Percentiles rank a stretch among this genome's conserved stretches.
phyloP scores from a whole-genome alignment of 2,888 invertebrate genomes.

The Podotricha telesiphe region DNA sequence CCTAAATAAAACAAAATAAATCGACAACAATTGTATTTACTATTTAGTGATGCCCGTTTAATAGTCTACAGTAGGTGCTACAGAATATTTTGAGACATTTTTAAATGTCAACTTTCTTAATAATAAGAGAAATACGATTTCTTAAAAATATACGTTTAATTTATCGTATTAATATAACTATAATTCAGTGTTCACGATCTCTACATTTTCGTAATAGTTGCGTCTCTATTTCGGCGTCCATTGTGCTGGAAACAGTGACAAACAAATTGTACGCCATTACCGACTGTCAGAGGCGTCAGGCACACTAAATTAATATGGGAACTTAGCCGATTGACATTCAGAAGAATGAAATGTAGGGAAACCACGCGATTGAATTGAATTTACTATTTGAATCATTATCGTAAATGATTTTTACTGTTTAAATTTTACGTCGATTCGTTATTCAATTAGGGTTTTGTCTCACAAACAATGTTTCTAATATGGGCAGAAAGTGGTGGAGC shows the following conservation, averaged over 20 bases:
- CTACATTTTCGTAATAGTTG: conserved; percentile 28
- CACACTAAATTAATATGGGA: conserved; percentile 78
- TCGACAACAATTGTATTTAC: no score
- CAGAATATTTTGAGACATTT: no score
- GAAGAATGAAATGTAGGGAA: conserved; percentile 53
- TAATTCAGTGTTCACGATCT: conserved; percentile 25
- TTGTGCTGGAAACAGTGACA: conserved; percentile 51
- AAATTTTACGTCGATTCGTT: no score
- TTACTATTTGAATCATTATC: conserved; percentile 3
- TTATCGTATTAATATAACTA: conserved; percentile 23
- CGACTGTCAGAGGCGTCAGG: conserved; percentile 68
- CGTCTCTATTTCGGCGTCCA: conserved; percentile 51
- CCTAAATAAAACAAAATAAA: no score
- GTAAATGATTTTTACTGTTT: background rate
- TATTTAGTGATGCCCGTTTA: no score
- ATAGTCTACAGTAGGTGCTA: no score
- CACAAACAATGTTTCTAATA: no score
- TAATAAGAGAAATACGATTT: background rate
- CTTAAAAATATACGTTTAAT: background rate
- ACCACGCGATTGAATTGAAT: conserved; percentile 38
- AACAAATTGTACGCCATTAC: conserved; percentile 72
- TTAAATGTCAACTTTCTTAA: no score
- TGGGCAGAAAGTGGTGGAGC: no score
- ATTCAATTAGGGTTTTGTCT: no score
- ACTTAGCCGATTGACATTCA: conserved; percentile 66